Evolutionary conservation across 2,797 vertebrate species (phyloP).

Genomic region (Delichon dasypus): DNA sequence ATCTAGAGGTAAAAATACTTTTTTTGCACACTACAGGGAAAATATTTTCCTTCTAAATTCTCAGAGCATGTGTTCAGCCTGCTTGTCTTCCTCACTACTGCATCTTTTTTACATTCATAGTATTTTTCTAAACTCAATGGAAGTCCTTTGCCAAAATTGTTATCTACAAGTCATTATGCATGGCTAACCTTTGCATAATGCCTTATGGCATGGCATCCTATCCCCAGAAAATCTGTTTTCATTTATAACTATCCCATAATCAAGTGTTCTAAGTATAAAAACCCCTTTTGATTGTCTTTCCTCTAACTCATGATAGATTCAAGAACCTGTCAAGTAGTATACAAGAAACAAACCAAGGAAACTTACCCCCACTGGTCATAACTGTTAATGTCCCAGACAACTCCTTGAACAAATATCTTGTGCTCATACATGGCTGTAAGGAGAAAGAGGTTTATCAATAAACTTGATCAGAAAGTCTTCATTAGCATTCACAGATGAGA

Average conservation of each 20-base stretch:
- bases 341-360: background rate
- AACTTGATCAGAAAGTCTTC: background rate
- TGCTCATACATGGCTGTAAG: conserved; percentile 93
- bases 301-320: background rate
- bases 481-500: background rate
- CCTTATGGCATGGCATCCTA: background rate
- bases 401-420: conserved; percentile 97
- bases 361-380: conserved; percentile 99
- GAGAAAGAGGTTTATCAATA: background rate
- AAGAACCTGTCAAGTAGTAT: background rate
- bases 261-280: background rate
- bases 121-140: background rate
- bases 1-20: background rate
- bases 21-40: fast-evolving
- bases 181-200: background rate
- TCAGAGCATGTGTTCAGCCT: background rate
- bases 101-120: background rate
- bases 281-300: background rate
- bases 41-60: background rate
- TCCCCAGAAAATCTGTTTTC: background rate
- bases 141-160: background rate
- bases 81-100: background rate
- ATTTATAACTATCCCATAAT: background rate
- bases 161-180: background rate
- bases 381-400: conserved; percentile 98